phyloP scores from a whole-genome alignment of 2,888 invertebrate genomes.

The Micoletzkya japonica region DNA sequence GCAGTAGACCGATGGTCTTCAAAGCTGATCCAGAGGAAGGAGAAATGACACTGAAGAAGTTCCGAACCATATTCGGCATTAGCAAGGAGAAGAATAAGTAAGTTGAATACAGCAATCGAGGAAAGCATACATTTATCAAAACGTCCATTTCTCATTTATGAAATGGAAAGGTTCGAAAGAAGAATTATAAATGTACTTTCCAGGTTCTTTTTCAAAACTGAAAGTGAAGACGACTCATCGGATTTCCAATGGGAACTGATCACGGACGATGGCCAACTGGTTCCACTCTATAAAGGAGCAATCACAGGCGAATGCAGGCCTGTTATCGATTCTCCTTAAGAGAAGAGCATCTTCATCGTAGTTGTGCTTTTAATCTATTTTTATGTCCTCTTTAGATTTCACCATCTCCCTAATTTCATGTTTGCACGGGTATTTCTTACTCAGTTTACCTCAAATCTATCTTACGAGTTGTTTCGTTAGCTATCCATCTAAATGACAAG shows the following conservation, averaged over 20 bases:
- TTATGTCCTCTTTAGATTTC: too few species aligned
- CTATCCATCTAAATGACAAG: too few species aligned
- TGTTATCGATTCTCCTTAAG: constrained; percentile 33
- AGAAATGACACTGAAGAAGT: constrained; percentile 28
- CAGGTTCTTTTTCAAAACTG: constrained; percentile 52
- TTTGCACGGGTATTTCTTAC: too few species aligned
- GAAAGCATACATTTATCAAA: background rate
- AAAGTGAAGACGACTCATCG: constrained; percentile 46
- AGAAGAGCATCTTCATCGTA: too few species aligned
- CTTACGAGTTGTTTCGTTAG: too few species aligned
- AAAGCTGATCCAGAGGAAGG: constrained; percentile 11
- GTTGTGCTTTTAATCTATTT: too few species aligned
- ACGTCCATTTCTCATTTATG: background rate
- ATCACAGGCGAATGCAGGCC: constrained; percentile 40
- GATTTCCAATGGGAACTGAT: constrained; percentile 48
- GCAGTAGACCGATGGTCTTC: constrained; percentile 28
- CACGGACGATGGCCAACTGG: constrained; percentile 38
- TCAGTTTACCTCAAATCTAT: too few species aligned
- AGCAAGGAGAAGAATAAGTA: constrained; percentile 27
- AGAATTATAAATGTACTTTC: constrained; percentile 2
- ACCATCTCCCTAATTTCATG: too few species aligned
- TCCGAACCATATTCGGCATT: constrained; percentile 33
- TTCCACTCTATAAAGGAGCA: constrained; percentile 45
- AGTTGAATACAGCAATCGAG: background rate
- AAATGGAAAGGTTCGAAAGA: background rate